A percentile compares a stretch with the other conserved stretches of the same genome.
Conservation (phyloP, 2,797 vertebrate genomes). For the Spheniscus humboldti region DNA sequence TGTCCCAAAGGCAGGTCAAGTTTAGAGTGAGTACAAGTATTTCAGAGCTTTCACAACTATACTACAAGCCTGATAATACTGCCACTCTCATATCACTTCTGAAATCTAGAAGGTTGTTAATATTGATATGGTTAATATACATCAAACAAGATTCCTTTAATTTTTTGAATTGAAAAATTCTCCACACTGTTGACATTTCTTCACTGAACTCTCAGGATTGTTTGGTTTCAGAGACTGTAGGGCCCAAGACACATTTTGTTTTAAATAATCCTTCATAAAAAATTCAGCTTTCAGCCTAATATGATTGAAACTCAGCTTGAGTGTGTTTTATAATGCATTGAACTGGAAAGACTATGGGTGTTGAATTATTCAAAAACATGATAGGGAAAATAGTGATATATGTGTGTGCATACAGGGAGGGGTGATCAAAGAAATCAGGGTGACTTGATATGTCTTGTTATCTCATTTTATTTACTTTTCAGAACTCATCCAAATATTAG, state of each 20-base stretch:
- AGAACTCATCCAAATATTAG: conserved; percentile 79
- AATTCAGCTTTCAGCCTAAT: conserved; percentile 79
- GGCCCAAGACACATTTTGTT: conserved; percentile 75
- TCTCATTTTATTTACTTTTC: conserved; percentile 82
- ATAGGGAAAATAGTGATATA: conserved; percentile 68
- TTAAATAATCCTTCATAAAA: conserved; percentile 85
- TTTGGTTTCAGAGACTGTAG: conserved; percentile 77
- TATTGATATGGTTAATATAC: conserved; percentile 79
- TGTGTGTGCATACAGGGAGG: conserved; percentile 60
- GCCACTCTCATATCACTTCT: conserved; percentile 54
- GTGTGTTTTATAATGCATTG: conserved; percentile 82
- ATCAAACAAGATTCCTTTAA: conserved; percentile 74
- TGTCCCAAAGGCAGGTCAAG: conserved; percentile 54
- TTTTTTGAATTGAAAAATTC: conserved; percentile 74
- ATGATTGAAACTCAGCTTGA: conserved; percentile 80
- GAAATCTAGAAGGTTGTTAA: conserved; percentile 76
- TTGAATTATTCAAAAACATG: conserved; percentile 82
- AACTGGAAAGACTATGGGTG: conserved; percentile 73
- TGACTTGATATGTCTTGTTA: conserved; percentile 77
- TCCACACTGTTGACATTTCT: conserved; percentile 78
- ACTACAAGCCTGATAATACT: conserved; percentile 63
- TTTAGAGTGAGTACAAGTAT: conserved; percentile 51
- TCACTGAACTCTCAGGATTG: conserved; percentile 74
- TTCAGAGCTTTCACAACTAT: conserved; percentile 51
- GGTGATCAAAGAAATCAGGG: conserved; percentile 74